A percentile compares a stretch with the other conserved stretches of the same genome.
Conservation (phyloP, 1,140 invertebrate genomes). For the Acromyrmex echinatior region DNA sequence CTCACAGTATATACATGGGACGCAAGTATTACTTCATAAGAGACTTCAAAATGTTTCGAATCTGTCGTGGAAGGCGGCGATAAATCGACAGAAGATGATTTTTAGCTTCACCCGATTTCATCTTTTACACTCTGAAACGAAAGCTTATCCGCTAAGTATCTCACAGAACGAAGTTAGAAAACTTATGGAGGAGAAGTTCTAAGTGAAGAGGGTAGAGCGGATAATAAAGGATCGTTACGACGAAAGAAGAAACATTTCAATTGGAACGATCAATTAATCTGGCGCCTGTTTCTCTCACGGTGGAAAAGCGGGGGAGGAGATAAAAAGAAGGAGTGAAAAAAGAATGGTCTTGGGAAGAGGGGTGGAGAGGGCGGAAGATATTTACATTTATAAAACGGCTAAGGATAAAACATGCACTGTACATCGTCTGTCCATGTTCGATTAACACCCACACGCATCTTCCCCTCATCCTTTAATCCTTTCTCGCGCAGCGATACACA, state of each 20-base stretch:
- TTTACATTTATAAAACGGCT: constrained; percentile 84
- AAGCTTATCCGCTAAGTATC: constrained; percentile 70
- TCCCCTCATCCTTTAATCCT: constrained; percentile 58
- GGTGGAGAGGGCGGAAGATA: constrained; percentile 76
- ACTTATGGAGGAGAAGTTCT: constrained; percentile 13
- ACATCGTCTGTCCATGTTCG: constrained; percentile 78
- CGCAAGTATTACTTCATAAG: constrained; percentile 32
- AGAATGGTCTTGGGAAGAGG: constrained; percentile 29
- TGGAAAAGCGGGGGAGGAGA: constrained; percentile 47
- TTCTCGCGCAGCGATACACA: constrained; percentile 69
- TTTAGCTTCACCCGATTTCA: constrained; percentile 26
- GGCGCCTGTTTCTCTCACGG: constrained; percentile 29
- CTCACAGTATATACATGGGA: constrained; percentile 34
- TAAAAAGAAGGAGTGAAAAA: constrained; percentile 32
- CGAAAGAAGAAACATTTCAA: constrained; percentile 64
- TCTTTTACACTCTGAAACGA: constrained; percentile 48
- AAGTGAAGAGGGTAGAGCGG: not conserved
- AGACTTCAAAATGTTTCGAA: constrained; percentile 24
- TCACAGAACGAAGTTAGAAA: constrained; percentile 51
- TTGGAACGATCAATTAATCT: constrained; percentile 67
- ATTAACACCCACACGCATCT: constrained; percentile 73
- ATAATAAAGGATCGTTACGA: constrained; percentile 46
- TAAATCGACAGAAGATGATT: constrained; percentile 32
- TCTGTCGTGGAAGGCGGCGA: not conserved
- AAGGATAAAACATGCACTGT: constrained; percentile 85